Evolutionary conservation across 2,797 vertebrate genomes (phyloP), one percentile per base, ranked within the genome.

Genomic region (Accipiter badius): DNA sequence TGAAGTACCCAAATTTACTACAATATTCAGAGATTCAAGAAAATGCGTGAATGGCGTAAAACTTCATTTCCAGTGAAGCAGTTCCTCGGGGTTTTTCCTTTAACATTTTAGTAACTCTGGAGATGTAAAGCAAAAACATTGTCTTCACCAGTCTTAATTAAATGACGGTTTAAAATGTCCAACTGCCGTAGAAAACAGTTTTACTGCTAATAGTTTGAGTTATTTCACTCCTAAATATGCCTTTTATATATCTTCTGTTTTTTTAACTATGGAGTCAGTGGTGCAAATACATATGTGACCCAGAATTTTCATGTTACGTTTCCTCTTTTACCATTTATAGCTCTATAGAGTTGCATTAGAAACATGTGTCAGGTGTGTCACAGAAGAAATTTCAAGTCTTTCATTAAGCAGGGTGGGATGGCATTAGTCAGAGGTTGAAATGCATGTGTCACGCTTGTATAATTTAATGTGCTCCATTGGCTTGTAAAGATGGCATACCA

Each of bases 371-470:
- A 98, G 93, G 91, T 92, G 88, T 66, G 93, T 96, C 88, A 89
- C 46, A 82, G 67, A 52, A 96, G 83, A 93, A 67, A 79, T 76
- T 49, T 86, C 46, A 66, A 44, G 74, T 73, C 94, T 97, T 96
- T 97, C 84, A 97, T 97, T 97, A 97, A 63, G 83, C 49, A 86
- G 97, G 97, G 97, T 96, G 96, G 93, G 73, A 94, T 92, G 4
- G 90, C 47, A 47, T 97, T 97, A 97, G 81, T 97, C 97, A 97
- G 90, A 93, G 44, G 33, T 37, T 80, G 87, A 65, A 89, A 88
- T 46, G 77, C 1, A 2, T 90, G 94, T 95, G 91, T 95, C 95
- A 95, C 55, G 6, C 47, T 77, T 82, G 50, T 57, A 25, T 80
- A 61, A 84, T 90, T 77, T 72, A 20, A 33, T 62, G 52, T 81